Evolutionary conservation across 2,888 invertebrate species (phyloP).

Genomic region (Siphonodentalium dalli): DNA sequence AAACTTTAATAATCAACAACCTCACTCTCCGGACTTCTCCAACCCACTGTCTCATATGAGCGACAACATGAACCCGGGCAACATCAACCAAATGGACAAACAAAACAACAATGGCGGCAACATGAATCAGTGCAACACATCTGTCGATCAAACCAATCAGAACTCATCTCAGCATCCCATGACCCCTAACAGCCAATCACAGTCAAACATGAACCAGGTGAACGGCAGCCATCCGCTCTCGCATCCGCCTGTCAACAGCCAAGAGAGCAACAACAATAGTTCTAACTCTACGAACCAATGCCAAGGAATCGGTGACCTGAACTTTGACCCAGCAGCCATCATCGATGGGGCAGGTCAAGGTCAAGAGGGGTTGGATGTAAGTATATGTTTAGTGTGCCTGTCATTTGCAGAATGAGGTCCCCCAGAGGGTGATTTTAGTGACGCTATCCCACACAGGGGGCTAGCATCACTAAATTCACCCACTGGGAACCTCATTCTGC

Average conservation of each 20-base stretch:
- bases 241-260: constrained; percentile 32
- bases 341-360: constrained; percentile 87
- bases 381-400: too few species aligned
- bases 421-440: too few species aligned
- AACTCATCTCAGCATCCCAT: constrained; percentile 41
- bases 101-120: constrained; percentile 16
- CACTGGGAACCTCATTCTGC: too few species aligned
- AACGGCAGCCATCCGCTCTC: constrained; percentile 44
- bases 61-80: constrained; percentile 35
- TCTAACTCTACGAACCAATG: constrained; percentile 34
- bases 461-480: too few species aligned
- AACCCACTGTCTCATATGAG: constrained; percentile 11
- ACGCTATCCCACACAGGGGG: too few species aligned
- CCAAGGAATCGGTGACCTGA: constrained; percentile 41
- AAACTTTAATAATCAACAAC: too few species aligned
- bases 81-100: constrained; percentile 27
- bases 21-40: too few species aligned
- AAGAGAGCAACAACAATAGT: constrained; percentile 23
- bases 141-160: constrained; percentile 31
- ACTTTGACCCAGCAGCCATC: constrained; percentile 88
- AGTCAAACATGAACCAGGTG: constrained; percentile 34
- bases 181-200: constrained; percentile 44
- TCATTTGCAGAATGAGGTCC: too few species aligned
- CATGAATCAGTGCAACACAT: constrained; percentile 28
- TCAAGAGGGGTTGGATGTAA: constrained; percentile 89